Evolutionary conservation across 2,888 invertebrate species (phyloP).

Genomic region (Thecocarcelia acutangulata): DNA sequence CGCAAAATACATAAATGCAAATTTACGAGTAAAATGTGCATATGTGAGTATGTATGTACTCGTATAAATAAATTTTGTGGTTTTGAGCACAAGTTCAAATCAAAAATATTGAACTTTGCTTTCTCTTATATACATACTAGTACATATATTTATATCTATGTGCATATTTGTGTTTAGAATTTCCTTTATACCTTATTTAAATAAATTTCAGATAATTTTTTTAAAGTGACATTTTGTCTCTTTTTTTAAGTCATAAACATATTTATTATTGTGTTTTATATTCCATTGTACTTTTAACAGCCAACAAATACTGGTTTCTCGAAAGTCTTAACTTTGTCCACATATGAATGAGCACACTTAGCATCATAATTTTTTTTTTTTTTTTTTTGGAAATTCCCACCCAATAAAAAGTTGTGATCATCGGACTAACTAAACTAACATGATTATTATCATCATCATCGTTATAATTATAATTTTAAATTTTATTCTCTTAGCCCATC

Average conservation of each 20-base stretch:
- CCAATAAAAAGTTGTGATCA: conserved; percentile 49
- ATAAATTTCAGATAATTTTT: neutral
- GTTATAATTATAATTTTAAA: conserved; percentile 12
- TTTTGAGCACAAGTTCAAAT: conserved; percentile 20
- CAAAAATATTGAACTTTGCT: conserved; percentile 5
- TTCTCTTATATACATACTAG: neutral
- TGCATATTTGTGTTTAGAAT: conserved; percentile 9
- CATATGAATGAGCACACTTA: conserved; percentile 35
- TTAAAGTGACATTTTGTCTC: conserved; percentile 15
- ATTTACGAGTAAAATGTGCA: neutral
- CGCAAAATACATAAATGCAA: neutral
- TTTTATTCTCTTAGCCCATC: conserved; percentile 38
- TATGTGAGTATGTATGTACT: too few relatives aligned
- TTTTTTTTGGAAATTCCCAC: conserved; percentile 63
- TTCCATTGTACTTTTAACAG: conserved; percentile 9
- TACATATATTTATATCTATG: neutral
- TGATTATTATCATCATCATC: conserved; percentile 42
- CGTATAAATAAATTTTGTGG: conserved; percentile 8
- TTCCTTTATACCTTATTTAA: neutral
- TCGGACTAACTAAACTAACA: conserved; percentile 32
- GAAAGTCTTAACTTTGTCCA: conserved; percentile 29
- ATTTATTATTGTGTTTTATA: conserved; percentile 22
- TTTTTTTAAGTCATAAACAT: neutral
- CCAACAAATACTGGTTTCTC: conserved; percentile 58
- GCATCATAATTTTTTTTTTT: neutral